Evolutionary conservation across 2,797 vertebrate species (phyloP).

Genomic region (Smutsia gigantea): DNA sequence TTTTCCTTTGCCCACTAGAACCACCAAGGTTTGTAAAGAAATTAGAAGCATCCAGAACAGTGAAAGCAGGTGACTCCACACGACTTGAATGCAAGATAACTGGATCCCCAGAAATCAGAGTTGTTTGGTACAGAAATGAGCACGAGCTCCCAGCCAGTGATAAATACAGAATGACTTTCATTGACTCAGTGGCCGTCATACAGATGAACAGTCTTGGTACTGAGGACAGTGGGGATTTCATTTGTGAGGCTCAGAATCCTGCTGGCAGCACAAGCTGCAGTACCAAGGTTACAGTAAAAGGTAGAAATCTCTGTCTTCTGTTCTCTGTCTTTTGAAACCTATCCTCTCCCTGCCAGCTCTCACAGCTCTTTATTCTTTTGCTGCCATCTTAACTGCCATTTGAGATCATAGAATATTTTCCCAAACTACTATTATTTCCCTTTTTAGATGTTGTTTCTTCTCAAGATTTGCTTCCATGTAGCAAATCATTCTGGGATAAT

Average conservation of each 20-base stretch:
- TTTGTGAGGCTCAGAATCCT: conserved; percentile 97
- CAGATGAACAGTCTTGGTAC: conserved; percentile 91
- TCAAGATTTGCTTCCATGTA: neutral
- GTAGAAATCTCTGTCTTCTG: conserved; percentile 86
- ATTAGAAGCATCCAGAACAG: conserved; percentile 92
- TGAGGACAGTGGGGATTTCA: conserved; percentile 96
- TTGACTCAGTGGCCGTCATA: conserved; percentile 93
- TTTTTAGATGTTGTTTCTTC: neutral
- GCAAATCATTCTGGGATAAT: conserved; percentile 14
- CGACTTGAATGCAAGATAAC: conserved; percentile 96
- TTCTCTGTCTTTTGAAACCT: neutral
- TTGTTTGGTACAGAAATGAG: conserved; percentile 97
- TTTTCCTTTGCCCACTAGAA: conserved; percentile 94
- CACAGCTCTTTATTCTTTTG: neutral
- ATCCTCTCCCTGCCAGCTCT: neutral
- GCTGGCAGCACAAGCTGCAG: conserved; percentile 98
- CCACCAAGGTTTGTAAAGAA: conserved; percentile 98
- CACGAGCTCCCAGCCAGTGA: conserved; percentile 90
- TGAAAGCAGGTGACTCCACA: conserved; percentile 93
- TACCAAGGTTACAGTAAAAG: conserved; percentile 95
- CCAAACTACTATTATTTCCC: neutral
- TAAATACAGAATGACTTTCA: conserved; percentile 93
- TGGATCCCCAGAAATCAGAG: conserved; percentile 93
- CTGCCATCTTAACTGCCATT: conserved; percentile 2
- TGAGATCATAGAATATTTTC: neutral